Conservation (phyloP, 2,797 vertebrate genomes). For the Syngnathus rostellatus region DNA sequence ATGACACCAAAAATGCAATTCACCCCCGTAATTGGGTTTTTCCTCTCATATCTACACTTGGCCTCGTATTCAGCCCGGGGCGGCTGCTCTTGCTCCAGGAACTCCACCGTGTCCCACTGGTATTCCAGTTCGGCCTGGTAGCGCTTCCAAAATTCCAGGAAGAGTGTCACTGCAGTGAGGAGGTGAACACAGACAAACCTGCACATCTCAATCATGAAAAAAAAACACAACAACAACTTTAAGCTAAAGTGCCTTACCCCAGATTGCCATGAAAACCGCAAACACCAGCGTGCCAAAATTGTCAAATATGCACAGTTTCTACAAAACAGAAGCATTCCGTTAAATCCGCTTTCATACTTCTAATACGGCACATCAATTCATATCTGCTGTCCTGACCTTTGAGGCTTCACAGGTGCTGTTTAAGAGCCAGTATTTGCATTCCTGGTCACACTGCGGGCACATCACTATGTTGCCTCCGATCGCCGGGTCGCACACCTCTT, state of each 20-base stretch:
- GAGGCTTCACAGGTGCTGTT: conserved; percentile 87
- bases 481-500: conserved; percentile 83
- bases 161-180: conserved; percentile 75
- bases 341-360: neutral
- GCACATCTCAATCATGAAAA: neutral
- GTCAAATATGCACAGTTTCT: conserved; percentile 94
- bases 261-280: conserved; percentile 92
- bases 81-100: conserved; percentile 84
- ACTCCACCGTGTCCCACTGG: conserved; percentile 87
- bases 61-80: conserved; percentile 86
- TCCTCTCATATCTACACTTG: conserved; percentile 72
- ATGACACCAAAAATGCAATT: neutral
- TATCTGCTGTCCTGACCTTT: conserved; percentile 67
- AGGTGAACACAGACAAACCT: conserved; percentile 4
- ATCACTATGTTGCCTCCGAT: conserved; percentile 85
- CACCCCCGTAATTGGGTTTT: conserved; percentile 84
- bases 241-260: conserved; percentile 74
- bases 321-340: conserved; percentile 4
- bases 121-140: conserved; percentile 87
- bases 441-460: conserved; percentile 88
- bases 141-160: conserved; percentile 92
- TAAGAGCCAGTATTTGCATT: conserved; percentile 83
- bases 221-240: neutral
- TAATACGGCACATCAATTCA: neutral
- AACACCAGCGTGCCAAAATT: conserved; percentile 90